Percentiles rank a stretch among this genome's conserved stretches.
phyloP scores from a whole-genome alignment of 2,113 vertebrate species.

The Anser cygnoides region DNA sequence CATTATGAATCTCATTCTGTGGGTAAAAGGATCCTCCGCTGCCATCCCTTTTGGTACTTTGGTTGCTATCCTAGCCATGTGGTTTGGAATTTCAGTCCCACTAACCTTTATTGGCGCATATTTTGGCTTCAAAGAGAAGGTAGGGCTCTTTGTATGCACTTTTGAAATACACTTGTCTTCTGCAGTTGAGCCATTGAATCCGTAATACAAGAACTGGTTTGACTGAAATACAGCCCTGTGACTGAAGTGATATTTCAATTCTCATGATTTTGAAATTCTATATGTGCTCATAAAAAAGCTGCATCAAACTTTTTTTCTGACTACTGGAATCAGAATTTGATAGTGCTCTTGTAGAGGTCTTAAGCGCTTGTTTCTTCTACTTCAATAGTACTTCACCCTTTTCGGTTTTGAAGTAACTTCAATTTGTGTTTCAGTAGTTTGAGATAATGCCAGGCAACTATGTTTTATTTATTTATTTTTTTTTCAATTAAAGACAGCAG shows the following conservation, averaged over 20 bases:
- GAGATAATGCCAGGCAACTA: background rate
- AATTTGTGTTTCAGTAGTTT: background rate
- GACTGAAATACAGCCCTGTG: background rate
- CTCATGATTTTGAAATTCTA: background rate
- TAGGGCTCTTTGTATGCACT: slow-evolving; percentile 37
- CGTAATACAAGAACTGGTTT: background rate
- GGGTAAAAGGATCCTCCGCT: slow-evolving; percentile 89
- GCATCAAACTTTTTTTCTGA: background rate
- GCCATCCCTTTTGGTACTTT: slow-evolving; percentile 88
- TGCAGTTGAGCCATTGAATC: background rate
- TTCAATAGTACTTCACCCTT: background rate
- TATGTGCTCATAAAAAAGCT: background rate
- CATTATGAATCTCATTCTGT: slow-evolving; percentile 92
- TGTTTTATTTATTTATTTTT: background rate
- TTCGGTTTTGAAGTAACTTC: background rate
- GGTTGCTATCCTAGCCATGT: slow-evolving; percentile 87
- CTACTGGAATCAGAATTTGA: background rate
- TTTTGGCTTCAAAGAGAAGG: slow-evolving; percentile 90
- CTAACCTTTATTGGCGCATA: slow-evolving; percentile 89
- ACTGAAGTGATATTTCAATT: background rate
- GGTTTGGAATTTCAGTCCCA: slow-evolving; percentile 92
- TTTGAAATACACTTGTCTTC: background rate
- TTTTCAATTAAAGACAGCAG: background rate
- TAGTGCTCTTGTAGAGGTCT: background rate
- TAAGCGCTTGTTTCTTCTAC: background rate